Evolutionary conservation across 2,113 vertebrate species (phyloP).

Genomic region (Candoia aspera): DNA sequence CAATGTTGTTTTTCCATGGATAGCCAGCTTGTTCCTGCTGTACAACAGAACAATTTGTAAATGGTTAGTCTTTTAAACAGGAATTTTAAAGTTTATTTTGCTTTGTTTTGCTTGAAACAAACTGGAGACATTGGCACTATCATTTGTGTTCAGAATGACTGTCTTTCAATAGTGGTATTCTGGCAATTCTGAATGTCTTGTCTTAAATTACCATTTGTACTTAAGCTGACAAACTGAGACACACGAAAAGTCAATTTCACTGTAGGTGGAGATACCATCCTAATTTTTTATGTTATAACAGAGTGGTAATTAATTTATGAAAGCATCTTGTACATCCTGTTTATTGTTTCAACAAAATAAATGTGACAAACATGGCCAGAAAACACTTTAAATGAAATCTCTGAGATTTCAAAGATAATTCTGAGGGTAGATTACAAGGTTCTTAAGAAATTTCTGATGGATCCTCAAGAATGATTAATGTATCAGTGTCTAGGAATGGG

Average conservation of each 20-base stretch:
- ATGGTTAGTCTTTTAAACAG: background rate
- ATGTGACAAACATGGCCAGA: background rate
- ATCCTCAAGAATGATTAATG: background rate
- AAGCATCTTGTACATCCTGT: background rate
- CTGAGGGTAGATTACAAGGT: background rate
- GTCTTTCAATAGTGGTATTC: constrained; percentile 16
- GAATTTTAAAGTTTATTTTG: no score
- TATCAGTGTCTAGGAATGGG: background rate
- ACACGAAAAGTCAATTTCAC: background rate
- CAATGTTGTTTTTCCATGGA: background rate
- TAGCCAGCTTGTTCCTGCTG: background rate
- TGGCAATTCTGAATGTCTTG: constrained; percentile 11
- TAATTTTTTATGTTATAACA: no score
- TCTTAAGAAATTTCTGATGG: no score
- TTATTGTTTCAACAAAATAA: background rate
- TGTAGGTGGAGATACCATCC: background rate
- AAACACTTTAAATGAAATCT: background rate
- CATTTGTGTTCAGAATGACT: constrained; percentile 1
- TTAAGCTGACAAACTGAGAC: background rate
- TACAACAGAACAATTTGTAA: background rate
- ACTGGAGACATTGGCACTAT: background rate
- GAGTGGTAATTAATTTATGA: background rate
- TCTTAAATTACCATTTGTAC: background rate
- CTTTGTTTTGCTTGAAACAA: background rate
- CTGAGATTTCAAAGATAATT: background rate